phyloP scores from a whole-genome alignment of 2,797 vertebrate species.

The Mus caroli region DNA sequence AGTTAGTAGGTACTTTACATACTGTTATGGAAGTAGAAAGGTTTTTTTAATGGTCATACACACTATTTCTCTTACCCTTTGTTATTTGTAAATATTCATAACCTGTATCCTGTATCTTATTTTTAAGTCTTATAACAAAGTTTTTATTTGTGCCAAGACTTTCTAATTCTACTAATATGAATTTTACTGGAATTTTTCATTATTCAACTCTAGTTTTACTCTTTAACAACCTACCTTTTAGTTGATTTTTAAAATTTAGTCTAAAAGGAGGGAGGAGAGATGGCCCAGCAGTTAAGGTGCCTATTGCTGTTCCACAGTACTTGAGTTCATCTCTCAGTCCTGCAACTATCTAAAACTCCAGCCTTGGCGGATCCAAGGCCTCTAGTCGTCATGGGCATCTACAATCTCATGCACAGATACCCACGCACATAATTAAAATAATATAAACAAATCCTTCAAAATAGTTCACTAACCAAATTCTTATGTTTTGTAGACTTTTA shows the following conservation, averaged over 20 bases:
- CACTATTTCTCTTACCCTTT: neutral
- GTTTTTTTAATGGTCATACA: neutral
- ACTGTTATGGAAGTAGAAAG: neutral
- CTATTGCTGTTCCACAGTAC: neutral
- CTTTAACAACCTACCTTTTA: constrained; percentile 14
- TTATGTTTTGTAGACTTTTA: neutral
- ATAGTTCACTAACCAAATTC: neutral
- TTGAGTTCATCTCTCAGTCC: neutral
- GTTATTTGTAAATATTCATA: constrained; percentile 11
- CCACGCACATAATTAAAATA: neutral
- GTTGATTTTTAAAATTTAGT: constrained; percentile 25
- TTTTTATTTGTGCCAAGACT: neutral
- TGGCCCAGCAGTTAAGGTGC: neutral
- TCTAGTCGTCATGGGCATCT: too few relatives aligned
- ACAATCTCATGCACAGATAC: neutral
- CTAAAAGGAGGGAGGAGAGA: neutral
- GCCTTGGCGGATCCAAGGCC: neutral
- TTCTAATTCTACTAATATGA: neutral
- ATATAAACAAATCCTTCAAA: neutral
- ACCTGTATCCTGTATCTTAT: too few relatives aligned
- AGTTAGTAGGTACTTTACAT: neutral
- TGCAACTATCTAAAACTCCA: neutral
- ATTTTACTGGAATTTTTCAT: neutral
- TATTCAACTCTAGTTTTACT: neutral
- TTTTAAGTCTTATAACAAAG: constrained; percentile 1